Percentiles rank a stretch among this genome's conserved stretches.
Conservation (phyloP, 2,888 invertebrate species). For the Tridacna crocea region DNA sequence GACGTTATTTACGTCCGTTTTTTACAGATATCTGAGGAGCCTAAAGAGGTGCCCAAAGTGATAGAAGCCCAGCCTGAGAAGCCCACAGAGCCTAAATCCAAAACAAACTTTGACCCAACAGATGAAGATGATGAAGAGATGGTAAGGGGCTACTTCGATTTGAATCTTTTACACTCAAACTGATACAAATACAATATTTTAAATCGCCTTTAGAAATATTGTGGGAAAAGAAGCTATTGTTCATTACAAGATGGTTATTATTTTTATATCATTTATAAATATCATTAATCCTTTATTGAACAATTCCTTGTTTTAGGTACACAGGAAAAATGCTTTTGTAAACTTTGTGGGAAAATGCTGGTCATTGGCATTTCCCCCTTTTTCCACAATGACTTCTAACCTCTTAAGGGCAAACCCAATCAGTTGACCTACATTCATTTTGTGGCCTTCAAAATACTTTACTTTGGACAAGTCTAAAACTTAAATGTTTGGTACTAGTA, state of each 20-base stretch:
- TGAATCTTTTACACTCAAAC: background rate
- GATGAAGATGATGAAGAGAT: constrained; percentile 75
- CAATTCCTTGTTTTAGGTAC: no score
- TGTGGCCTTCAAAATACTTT: background rate
- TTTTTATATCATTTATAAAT: no score
- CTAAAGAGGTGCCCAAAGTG: constrained; percentile 84
- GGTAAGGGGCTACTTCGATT: background rate
- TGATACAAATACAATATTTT: no score
- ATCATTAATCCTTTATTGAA: no score
- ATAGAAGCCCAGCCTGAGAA: constrained; percentile 74
- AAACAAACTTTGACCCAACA: constrained; percentile 67
- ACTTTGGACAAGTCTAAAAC: background rate
- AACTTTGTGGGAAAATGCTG: no score
- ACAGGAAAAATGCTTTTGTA: no score
- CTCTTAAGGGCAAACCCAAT: background rate
- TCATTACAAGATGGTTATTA: no score
- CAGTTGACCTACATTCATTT: background rate
- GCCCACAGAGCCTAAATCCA: constrained; percentile 83
- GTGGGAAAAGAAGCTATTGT: no score
- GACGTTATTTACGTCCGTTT: background rate
- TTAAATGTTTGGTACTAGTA: background rate
- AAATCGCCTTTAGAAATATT: no score
- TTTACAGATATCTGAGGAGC: constrained; percentile 86
- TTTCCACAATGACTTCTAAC: background rate
- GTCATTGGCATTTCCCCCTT: background rate